A percentile compares a stretch with the other conserved stretches of the same genome.
Conservation (phyloP, 2,113 vertebrate genomes). For the Asarcornis scutulata region DNA sequence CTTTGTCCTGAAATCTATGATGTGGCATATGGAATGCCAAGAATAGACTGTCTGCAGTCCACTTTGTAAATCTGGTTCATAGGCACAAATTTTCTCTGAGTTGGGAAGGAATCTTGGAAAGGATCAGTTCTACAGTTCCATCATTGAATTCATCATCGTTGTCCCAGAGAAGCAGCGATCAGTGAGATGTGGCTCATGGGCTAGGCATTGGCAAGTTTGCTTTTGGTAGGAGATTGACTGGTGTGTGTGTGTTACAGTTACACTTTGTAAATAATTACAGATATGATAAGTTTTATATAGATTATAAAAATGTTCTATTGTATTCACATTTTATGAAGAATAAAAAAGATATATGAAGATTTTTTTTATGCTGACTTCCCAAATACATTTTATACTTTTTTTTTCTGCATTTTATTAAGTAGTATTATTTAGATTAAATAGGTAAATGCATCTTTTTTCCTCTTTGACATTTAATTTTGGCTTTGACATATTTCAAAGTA, state of each 20-base stretch:
- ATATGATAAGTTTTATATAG: not conserved
- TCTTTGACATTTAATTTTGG: not conserved
- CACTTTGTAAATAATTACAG: not conserved
- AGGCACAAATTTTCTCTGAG: not conserved
- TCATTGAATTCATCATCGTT: not conserved
- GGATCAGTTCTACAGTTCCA: not conserved
- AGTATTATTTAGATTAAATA: not conserved
- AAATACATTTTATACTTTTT: not conserved
- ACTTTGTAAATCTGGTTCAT: not conserved
- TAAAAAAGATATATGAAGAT: not conserved
- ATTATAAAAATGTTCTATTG: not conserved
- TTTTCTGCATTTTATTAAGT: not conserved
- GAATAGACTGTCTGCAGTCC: not conserved
- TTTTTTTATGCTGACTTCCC: not conserved
- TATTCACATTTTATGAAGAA: not conserved
- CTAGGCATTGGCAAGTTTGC: not conserved
- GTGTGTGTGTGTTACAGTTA: not conserved
- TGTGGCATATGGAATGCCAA: not conserved
- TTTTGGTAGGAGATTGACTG: not conserved
- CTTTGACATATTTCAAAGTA: not conserved
- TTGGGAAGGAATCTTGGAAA: not conserved
- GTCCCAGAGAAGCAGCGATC: not conserved
- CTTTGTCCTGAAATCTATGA: not conserved
- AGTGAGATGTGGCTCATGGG: rapidly evolving
- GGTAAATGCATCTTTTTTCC: not conserved